Evolutionary conservation across 2,797 vertebrate genomes (phyloP).

Genomic region (Cossypha polioptera): DNA sequence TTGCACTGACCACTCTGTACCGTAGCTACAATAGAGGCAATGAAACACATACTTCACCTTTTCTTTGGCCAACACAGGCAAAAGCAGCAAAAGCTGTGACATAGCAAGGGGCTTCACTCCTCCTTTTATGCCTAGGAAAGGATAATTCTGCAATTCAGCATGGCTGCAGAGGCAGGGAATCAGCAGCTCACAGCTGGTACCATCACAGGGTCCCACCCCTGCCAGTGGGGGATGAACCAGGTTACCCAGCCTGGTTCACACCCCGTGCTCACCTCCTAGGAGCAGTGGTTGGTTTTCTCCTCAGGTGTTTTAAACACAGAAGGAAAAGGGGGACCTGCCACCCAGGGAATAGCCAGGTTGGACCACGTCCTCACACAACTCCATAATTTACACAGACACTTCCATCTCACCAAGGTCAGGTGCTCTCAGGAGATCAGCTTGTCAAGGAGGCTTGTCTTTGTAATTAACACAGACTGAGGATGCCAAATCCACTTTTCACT

Average conservation of each 20-base stretch:
- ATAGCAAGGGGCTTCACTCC: not conserved
- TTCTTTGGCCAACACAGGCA: slow-evolving; percentile 15
- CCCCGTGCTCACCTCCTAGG: not conserved
- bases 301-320: not conserved
- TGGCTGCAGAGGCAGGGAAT: not conserved
- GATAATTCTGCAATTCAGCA: not conserved
- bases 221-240: not conserved
- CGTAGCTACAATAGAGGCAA: not conserved
- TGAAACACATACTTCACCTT: not conserved
- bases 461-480: not conserved
- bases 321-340: not conserved
- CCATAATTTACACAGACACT: not conserved
- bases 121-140: not conserved
- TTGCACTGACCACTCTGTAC: slow-evolving; percentile 2
- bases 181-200: not conserved
- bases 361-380: not conserved
- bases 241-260: not conserved
- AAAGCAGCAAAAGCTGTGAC: slow-evolving; percentile 11
- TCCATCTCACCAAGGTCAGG: not conserved
- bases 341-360: not conserved
- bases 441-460: not conserved
- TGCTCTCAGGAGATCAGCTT: not conserved
- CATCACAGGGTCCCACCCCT: not conserved
- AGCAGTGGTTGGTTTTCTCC: not conserved
- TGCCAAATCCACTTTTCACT: not conserved